These are phyloP conservation scores for Tapera naevia DNA, from an alignment of 2,797 vertebrate species.

Conservation along the genomic window DNA sequence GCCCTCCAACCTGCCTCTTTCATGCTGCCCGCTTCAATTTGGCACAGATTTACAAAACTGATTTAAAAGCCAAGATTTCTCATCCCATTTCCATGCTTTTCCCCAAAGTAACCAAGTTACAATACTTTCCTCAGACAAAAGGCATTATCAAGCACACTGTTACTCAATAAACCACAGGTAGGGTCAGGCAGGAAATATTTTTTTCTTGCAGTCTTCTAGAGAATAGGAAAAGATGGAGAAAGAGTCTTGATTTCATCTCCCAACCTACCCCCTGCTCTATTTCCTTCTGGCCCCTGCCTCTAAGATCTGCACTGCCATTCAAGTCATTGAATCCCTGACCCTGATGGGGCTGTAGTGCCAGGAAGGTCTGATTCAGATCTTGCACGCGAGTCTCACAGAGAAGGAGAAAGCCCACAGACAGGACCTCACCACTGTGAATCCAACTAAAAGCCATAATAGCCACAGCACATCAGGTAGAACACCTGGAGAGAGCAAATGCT, in stretches of 20 bases:
- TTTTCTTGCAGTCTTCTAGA: not conserved
- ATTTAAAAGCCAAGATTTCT: not conserved
- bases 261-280: not conserved
- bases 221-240: not conserved
- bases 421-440: accelerated
- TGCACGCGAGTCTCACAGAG: not conserved
- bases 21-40: not conserved
- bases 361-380: not conserved
- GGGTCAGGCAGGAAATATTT: not conserved
- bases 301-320: accelerated
- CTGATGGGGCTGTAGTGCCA: accelerated
- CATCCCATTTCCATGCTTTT: not conserved
- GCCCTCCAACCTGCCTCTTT: not conserved
- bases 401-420: not conserved
- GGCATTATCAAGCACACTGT: not conserved
- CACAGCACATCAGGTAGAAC: not conserved
- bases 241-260: not conserved
- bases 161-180: not conserved
- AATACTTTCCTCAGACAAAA: not conserved
- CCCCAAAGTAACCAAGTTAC: not conserved
- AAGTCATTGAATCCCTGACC: not conserved
- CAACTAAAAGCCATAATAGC: not conserved
- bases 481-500: not conserved
- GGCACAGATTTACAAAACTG: not conserved
- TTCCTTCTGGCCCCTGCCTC: accelerated